These are phyloP conservation scores for Pyrgilauda ruficollis DNA, from an alignment of 2,113 vertebrate genomes.

Conservation along the genomic window DNA sequence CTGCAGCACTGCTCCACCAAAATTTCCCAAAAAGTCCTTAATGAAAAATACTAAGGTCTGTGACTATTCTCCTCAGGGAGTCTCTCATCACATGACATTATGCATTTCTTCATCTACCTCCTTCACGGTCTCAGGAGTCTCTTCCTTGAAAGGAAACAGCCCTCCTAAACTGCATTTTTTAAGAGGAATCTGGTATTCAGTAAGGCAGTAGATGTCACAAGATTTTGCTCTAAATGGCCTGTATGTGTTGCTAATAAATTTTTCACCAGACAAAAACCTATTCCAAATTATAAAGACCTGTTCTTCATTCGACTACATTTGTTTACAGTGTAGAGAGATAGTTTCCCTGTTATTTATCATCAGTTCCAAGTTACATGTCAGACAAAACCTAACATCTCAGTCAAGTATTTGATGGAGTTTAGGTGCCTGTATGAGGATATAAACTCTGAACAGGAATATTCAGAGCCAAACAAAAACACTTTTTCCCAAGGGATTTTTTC, in stretches of 20 bases:
- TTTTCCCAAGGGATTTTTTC: neutral
- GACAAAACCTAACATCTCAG: neutral
- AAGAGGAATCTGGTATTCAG: neutral
- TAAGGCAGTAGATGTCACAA: neutral
- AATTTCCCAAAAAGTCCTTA: neutral
- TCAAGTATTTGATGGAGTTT: neutral
- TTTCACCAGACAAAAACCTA: neutral
- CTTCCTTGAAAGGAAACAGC: neutral
- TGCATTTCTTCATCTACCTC: neutral
- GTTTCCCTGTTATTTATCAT: neutral
- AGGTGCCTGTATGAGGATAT: neutral
- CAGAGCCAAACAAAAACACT: neutral
- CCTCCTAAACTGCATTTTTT: neutral
- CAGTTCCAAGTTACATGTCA: neutral
- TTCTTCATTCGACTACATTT: neutral
- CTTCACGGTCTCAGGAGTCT: neutral
- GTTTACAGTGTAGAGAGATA: neutral
- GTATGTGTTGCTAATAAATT: neutral
- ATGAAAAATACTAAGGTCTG: neutral
- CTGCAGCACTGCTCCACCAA: neutral
- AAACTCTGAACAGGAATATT: neutral
- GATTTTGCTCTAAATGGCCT: neutral
- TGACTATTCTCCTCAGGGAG: neutral
- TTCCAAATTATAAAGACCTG: neutral
- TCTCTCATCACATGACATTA: neutral